Conservation (phyloP, 2,113 vertebrate genomes). For the Archocentrus centrarchus region DNA sequence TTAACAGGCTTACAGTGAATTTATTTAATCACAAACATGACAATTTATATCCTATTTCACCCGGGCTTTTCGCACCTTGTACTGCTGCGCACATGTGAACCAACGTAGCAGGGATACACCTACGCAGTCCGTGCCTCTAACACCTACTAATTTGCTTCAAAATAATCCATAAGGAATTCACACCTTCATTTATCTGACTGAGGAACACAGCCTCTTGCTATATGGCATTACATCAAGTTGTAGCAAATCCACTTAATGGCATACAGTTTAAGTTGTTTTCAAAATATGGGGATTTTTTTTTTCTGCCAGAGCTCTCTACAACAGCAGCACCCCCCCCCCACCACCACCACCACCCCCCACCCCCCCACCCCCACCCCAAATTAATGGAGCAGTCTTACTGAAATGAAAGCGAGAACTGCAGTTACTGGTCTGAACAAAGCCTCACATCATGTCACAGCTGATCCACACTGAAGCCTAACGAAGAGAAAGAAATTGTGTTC, state of each 20-base stretch:
- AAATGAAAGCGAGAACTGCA: neutral
- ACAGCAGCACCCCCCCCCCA: neutral
- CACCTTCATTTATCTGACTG: neutral
- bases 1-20: slow-evolving; percentile 7
- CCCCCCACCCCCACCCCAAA: too few species aligned
- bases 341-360: too few species aligned
- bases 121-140: neutral
- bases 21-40: slow-evolving; percentile 3
- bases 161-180: neutral
- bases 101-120: neutral
- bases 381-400: neutral
- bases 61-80: neutral
- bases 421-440: neutral
- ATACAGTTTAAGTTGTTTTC: neutral
- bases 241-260: neutral
- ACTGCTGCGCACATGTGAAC: neutral
- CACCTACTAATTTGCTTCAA: neutral
- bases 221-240: neutral
- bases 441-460: neutral
- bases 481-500: neutral
- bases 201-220: neutral
- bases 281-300: neutral
- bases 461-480: neutral
- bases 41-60: slow-evolving; percentile 2
- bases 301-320: neutral